Percentiles rank a stretch among this genome's conserved stretches.
These are phyloP conservation scores for Channallabes apus DNA, from an alignment of 2,797 vertebrate genomes.

Conservation along the genomic window DNA sequence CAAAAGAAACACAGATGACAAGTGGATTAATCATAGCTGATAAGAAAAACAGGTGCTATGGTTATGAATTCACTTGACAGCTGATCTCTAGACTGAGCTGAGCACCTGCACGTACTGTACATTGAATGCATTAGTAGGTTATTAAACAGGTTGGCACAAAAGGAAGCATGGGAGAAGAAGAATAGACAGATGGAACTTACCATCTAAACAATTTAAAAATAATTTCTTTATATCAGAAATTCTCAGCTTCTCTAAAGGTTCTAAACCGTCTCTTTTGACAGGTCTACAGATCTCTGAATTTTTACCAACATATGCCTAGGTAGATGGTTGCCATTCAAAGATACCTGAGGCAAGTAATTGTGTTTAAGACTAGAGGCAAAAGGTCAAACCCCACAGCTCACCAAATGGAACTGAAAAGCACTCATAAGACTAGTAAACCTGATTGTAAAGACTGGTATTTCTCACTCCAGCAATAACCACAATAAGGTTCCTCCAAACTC, in stretches of 20 bases:
- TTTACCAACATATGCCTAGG: background rate
- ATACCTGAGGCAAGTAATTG: background rate
- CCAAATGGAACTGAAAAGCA: background rate
- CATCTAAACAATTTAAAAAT: background rate
- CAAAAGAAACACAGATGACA: slow-evolving; percentile 10
- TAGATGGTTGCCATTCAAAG: background rate
- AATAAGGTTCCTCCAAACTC: slow-evolving; percentile 22
- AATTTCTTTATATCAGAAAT: background rate
- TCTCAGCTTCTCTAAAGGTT: background rate
- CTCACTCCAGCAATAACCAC: background rate
- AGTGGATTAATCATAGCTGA: slow-evolving; percentile 31
- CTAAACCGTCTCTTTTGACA: background rate
- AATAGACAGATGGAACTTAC: too few relatives aligned
- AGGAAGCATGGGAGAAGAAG: background rate
- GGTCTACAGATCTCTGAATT: background rate
- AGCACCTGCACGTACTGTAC: background rate
- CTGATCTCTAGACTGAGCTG: background rate
- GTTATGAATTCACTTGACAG: slow-evolving; percentile 5
- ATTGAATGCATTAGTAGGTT: background rate
- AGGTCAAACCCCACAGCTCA: background rate
- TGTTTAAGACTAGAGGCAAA: background rate
- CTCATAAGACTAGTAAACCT: background rate
- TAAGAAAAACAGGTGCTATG: background rate
- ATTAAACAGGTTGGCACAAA: background rate
- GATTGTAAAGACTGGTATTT: background rate